These are phyloP conservation scores for Oryzias woworae DNA, from an alignment of 2,113 vertebrate genomes.

Conservation along the genomic window DNA sequence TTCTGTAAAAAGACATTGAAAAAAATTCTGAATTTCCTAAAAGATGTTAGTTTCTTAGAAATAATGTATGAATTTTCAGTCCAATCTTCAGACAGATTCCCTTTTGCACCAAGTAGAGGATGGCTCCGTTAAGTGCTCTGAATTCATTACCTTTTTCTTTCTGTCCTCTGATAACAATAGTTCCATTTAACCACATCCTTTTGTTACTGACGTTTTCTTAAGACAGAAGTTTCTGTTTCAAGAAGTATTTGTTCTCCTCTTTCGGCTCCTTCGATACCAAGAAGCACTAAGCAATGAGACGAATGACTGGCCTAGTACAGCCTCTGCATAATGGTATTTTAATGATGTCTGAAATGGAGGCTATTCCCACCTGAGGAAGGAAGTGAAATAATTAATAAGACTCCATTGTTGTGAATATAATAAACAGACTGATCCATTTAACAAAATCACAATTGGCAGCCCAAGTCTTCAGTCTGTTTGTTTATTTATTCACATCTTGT, in stretches of 20 bases:
- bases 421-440: not conserved
- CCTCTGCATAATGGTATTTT: conserved; percentile 44
- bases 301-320: conserved; percentile 19
- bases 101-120: not conserved
- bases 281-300: not conserved
- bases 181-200: not conserved
- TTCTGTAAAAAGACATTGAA: no score
- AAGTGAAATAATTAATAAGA: conserved; percentile 39
- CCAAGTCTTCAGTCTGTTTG: no score
- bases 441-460: no score
- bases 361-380: conserved; percentile 45
- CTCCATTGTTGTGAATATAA: conserved; percentile 29
- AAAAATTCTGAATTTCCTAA: no score
- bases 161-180: not conserved
- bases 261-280: not conserved
- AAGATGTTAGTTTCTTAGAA: no score
- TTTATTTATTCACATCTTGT: no score
- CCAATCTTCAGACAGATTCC: no score
- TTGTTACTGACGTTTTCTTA: not conserved
- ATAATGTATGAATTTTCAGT: no score
- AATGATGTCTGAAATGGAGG: conserved; percentile 54
- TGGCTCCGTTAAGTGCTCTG: not conserved
- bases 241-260: not conserved
- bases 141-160: not conserved
- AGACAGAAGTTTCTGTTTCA: not conserved